Base-by-base conservation (phyloP, 1,140 invertebrate species). In the Charaxes varanes region DNA sequence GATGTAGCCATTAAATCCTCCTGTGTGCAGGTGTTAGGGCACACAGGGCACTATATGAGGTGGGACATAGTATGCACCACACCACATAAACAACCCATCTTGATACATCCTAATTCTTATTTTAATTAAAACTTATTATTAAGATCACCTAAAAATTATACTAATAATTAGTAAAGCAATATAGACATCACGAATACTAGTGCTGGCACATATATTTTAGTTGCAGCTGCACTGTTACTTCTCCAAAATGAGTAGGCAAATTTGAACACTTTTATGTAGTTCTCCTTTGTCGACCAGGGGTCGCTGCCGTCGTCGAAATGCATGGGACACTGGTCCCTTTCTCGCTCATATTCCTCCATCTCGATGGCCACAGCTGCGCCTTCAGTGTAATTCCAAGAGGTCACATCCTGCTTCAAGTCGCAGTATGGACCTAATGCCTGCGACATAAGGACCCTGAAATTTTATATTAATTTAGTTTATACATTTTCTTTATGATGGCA, bases 281-380 rank as follows among this genome's bases (percentile, higher is more conserved):
- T 92, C 61, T 94, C 92, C 12, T 88, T 88, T 28, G 87, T 71
- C 11, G 87, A 63, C 93, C 94, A 97, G 0, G 96, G 96, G 84
- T 97, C 90, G 14, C 86, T 83, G 1, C 96, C 96, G 77, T 97
- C 95, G 63, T 97, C 95, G 72, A 97, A 97, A 70, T 92, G 90
- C 94, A 97, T 96, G 0, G 96, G 95, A 78, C 96, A 97, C 61
- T 94, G 93, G 84, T 98, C 96, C 45, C 94, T 88, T 81, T 96
- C 93, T 86, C 95, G 86, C 83, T 97, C 96, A 76, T 95, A 96
- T 85, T 98, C 97, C 41, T 92, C 88, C 88, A 99, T 92, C 49
- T 94, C 91, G 2, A 99, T 78, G 26, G 94, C 90, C 12, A 98
- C 94, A 35, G 94, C 92, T 28, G 97, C 96, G 14, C 97, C 97